Evolutionary conservation across 2,113 vertebrate genomes (phyloP), one percentile per base, ranked within the genome.

Genomic region (Semicossyphus pulcher): DNA sequence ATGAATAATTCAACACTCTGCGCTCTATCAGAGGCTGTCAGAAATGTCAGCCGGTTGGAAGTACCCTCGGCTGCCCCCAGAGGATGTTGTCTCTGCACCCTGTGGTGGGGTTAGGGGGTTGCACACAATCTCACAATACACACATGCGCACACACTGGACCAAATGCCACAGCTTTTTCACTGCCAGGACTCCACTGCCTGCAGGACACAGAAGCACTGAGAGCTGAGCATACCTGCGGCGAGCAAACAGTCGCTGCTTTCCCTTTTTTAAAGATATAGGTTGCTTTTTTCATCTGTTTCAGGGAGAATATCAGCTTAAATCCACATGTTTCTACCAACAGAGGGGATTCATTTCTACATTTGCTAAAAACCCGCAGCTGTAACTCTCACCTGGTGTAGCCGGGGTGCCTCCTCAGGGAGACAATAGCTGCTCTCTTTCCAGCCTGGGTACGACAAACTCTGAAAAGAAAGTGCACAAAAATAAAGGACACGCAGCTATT

Each of bases 1-100:
- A 90, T 93, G 88, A 91, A 93, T 92, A 81, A 92, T 93, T 92
- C 84, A 91, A 72, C 71, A 81, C 67, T 59, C 79, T 65, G 73
- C 64, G 80, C 83, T 88, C 86, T 79, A 90, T 86, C 88, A 84
- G 79, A 80, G 78, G 72, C 86, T 88, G 89, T 89, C 88, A 90
- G 85, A 93, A 93, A 93, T 92, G 92, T 92, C 90, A 92, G 88
- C 60, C 66, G 39, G 48, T 72, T 72, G 62, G 72, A 76, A 71
- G 85, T 71, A 87, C 76, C 79, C 78, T 82, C 57, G 58, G 85
- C 77, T 75, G 81, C 70, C 88, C 86, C 69, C 39, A 66, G 76
- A 89, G 85, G 84, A 69, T 72, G 81, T 84, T 67, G 81, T 80
- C 77, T 85, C 79, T 68, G 51, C 82, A 67, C 75, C 80, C 86